Conservation (phyloP, 2,888 invertebrate species). For the Argyresthia albistria region DNA sequence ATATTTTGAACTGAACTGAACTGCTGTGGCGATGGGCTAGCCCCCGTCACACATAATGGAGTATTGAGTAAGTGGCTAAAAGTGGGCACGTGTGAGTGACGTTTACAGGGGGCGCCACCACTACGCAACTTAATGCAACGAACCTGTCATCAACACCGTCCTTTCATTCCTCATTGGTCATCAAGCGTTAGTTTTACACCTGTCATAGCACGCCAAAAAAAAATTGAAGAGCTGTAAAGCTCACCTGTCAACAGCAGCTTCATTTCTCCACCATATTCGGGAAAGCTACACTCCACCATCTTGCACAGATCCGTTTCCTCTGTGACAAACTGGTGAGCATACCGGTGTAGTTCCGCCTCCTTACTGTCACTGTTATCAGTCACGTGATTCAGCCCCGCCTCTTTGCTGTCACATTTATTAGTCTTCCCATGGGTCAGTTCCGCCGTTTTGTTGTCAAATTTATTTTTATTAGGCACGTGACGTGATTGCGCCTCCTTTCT, state of each 20-base stretch:
- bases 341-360: slow-evolving; percentile 61
- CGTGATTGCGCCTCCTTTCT: slow-evolving; percentile 40
- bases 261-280: slow-evolving; percentile 30
- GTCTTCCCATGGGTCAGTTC: neutral
- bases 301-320: slow-evolving; percentile 65
- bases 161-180: too few species aligned
- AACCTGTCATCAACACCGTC: too few species aligned
- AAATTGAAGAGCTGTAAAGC: neutral
- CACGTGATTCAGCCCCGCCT: too few species aligned
- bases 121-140: too few species aligned
- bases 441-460: too few species aligned
- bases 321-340: slow-evolving; percentile 74
- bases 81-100: neutral
- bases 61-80: neutral
- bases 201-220: neutral
- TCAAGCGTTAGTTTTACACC: too few species aligned
- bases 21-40: too few species aligned
- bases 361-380: slow-evolving; percentile 7
- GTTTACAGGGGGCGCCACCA: too few species aligned
- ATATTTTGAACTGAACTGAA: too few species aligned
- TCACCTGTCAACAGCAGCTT: slow-evolving; percentile 69
- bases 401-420: neutral
- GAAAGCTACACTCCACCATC: slow-evolving; percentile 65
- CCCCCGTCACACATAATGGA: too few species aligned
- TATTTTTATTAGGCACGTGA: slow-evolving; percentile 15